A percentile compares a stretch with the other conserved stretches of the same genome.
phyloP scores from a whole-genome alignment of 2,888 invertebrate genomes.

The Napeogenes inachia region DNA sequence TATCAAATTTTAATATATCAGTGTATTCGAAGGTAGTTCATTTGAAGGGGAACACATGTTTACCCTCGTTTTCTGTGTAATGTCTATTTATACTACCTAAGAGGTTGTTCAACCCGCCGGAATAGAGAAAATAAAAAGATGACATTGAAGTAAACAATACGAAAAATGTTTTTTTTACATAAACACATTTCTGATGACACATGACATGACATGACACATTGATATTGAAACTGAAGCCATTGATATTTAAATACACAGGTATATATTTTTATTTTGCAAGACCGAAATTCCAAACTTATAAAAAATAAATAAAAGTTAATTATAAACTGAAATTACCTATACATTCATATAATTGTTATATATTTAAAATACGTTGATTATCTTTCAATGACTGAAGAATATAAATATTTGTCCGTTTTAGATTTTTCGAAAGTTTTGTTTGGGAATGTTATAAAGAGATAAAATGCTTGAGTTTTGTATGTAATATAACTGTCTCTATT shows the following conservation, averaged over 20 bases:
- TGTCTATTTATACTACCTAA: constrained; percentile 56
- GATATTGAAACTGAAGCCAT: background rate
- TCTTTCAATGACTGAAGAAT: no score
- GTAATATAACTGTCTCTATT: constrained; percentile 61
- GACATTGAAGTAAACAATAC: constrained; percentile 2
- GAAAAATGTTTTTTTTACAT: background rate
- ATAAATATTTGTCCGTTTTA: background rate
- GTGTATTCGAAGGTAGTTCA: constrained; percentile 20
- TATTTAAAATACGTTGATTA: no score
- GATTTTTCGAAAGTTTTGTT: background rate
- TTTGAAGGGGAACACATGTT: constrained; percentile 43
- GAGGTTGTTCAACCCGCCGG: constrained; percentile 68
- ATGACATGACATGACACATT: no score
- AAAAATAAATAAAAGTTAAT: no score
- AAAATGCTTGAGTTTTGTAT: constrained; percentile 58
- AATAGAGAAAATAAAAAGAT: constrained; percentile 1
- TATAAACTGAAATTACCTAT: no score
- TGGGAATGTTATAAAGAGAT: constrained; percentile 9
- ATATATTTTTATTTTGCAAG: no score
- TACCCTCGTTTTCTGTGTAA: constrained; percentile 47
- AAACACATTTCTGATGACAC: no score
- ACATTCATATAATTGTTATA: no score
- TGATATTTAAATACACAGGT: no score
- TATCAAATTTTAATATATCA: constrained; percentile 5
- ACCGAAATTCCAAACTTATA: no score